Conservation (phyloP, 2,113 vertebrate species). For the Pelmatolapia mariae region DNA sequence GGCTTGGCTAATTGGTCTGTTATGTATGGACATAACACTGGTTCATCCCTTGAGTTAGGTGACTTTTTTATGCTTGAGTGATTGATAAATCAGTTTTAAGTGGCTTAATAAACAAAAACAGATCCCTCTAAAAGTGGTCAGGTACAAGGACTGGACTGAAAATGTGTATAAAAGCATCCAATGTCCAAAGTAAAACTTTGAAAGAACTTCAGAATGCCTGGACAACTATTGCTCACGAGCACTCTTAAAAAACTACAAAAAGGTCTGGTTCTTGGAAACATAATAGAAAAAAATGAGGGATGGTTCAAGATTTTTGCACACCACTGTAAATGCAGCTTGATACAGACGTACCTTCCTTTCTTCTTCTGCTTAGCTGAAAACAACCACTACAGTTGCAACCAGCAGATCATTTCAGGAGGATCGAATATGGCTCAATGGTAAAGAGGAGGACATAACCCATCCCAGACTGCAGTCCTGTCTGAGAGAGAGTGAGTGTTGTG, state of each 20-base stretch:
- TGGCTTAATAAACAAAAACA: not conserved
- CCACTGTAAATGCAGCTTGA: not conserved
- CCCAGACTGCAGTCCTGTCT: constrained; percentile 89
- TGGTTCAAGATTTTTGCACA: not conserved
- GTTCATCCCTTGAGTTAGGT: not conserved
- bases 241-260: not conserved
- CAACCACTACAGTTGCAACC: constrained; percentile 82
- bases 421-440: constrained; percentile 90
- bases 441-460: constrained; percentile 78
- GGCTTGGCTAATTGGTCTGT: not conserved
- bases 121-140: not conserved
- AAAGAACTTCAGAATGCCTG: not conserved
- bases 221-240: not conserved
- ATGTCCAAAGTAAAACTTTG: not conserved
- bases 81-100: not conserved
- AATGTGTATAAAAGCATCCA: not conserved
- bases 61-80: not conserved
- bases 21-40: not conserved
- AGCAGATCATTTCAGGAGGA: constrained; percentile 83
- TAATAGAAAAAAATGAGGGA: not conserved
- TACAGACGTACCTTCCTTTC: not conserved
- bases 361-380: constrained; percentile 78
- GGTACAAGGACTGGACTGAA: not conserved
- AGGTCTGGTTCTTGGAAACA: not conserved
- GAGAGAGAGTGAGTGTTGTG: constrained; percentile 76